Percentiles rank a stretch among this genome's conserved stretches.
Conservation (phyloP, 2,113 vertebrate species). For the Perca flavescens region DNA sequence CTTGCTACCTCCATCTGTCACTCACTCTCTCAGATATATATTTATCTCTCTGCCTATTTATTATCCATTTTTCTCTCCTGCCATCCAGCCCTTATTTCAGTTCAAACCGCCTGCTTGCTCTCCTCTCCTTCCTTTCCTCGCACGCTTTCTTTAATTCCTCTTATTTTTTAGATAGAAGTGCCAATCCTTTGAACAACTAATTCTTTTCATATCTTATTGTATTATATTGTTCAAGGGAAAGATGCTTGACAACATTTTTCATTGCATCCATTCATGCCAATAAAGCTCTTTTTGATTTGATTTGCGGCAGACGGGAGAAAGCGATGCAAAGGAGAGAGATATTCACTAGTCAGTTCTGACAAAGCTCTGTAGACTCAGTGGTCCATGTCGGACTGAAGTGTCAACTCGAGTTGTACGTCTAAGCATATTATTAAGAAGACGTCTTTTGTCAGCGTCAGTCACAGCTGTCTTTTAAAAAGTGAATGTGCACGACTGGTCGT, state of each 20-base stretch:
- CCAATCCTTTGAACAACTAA: conserved; percentile 2
- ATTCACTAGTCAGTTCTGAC: conserved; percentile 62
- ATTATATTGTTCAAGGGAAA: conserved; percentile 39
- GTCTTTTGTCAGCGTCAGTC: conserved; percentile 59
- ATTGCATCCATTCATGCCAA: conserved; percentile 41
- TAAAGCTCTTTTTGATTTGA: conserved; percentile 54
- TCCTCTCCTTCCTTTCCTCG: not conserved
- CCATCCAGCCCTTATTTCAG: conserved; percentile 24
- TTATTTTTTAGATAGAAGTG: conserved; percentile 5
- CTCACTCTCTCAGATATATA: conserved; percentile 43
- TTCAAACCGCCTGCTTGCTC: not conserved
- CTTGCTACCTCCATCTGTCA: conserved; percentile 59
- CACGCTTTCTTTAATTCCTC: not conserved
- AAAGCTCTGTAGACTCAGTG: conserved; percentile 50
- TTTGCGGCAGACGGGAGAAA: conserved; percentile 51
- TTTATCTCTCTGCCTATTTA: conserved; percentile 37
- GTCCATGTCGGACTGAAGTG: conserved; percentile 56
- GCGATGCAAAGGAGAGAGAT: conserved; percentile 37
- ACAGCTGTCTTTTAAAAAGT: conserved; percentile 24
- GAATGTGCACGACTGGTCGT: conserved; percentile 7
- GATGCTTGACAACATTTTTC: conserved; percentile 49
- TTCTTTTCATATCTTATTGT: conserved; percentile 54
- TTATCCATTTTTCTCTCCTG: conserved; percentile 26
- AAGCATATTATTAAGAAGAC: conserved; percentile 64
- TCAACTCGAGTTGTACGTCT: conserved; percentile 57